A percentile compares a stretch with the other conserved stretches of the same genome.
Conservation (phyloP, 1,140 invertebrate species). For the Drosophila seguyi region DNA sequence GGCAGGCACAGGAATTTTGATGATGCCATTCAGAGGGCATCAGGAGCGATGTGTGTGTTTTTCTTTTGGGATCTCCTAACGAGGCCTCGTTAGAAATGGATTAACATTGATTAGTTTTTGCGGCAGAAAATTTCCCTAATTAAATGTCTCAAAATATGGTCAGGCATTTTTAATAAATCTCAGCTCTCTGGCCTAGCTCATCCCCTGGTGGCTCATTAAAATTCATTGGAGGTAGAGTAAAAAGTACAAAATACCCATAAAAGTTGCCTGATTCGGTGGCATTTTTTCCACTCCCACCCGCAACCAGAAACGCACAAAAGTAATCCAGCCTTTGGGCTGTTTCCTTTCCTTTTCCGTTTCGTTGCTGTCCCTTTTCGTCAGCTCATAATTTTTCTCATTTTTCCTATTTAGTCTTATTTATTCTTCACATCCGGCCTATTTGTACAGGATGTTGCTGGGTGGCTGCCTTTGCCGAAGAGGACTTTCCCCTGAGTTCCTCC, state of each 20-base stretch:
- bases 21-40: slow-evolving; percentile 55
- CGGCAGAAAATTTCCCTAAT: slow-evolving; percentile 37
- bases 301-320: slow-evolving; percentile 5
- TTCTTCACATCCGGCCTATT: slow-evolving; percentile 68
- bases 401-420: slow-evolving; percentile 68
- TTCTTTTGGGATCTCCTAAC: slow-evolving; percentile 38
- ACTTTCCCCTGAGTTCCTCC: neutral
- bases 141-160: slow-evolving; percentile 40
- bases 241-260: slow-evolving; percentile 42
- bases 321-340: slow-evolving; percentile 18
- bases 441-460: slow-evolving; percentile 59
- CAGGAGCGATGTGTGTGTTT: slow-evolving; percentile 21
- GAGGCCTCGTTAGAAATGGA: slow-evolving; percentile 78
- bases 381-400: slow-evolving; percentile 63
- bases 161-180: slow-evolving; percentile 57
- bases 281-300: neutral
- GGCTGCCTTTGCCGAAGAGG: slow-evolving; percentile 15
- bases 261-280: slow-evolving; percentile 35
- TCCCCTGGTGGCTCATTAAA: slow-evolving; percentile 32
- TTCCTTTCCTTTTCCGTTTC: slow-evolving; percentile 19
- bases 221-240: slow-evolving; percentile 31
- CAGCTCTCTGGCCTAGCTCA: neutral
- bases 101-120: slow-evolving; percentile 77
- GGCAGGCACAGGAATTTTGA: slow-evolving; percentile 57
- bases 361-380: slow-evolving; percentile 4